These are phyloP conservation scores for Rallus limicola DNA, from an alignment of 2,113 vertebrate genomes.

Conservation along the genomic window DNA sequence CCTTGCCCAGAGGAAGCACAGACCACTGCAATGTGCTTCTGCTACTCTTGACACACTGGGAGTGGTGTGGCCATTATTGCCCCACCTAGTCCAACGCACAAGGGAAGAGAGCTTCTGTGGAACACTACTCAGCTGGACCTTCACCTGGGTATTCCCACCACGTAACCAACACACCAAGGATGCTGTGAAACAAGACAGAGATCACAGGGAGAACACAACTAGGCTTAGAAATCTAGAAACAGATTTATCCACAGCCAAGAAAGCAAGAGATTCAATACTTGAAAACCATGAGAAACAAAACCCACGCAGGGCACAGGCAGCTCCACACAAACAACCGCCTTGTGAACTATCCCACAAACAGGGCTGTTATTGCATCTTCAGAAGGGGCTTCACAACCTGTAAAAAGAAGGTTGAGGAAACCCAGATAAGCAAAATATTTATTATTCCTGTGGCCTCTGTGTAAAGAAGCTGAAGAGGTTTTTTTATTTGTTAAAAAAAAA, in stretches of 20 bases:
- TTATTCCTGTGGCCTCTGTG: background rate
- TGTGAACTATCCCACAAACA: background rate
- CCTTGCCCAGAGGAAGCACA: background rate
- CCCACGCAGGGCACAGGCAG: background rate
- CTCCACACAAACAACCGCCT: background rate
- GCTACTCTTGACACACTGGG: background rate
- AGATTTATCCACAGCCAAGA: background rate
- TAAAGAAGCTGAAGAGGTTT: background rate
- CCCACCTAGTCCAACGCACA: background rate
- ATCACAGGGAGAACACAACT: background rate
- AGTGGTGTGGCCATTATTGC: rapidly evolving
- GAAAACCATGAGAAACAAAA: background rate
- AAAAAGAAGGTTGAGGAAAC: background rate
- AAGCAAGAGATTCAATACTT: background rate
- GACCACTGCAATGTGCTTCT: background rate
- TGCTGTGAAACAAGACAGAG: background rate
- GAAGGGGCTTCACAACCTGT: background rate
- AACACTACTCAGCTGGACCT: background rate
- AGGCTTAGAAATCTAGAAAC: background rate
- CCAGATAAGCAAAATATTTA: background rate
- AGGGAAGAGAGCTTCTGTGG: background rate
- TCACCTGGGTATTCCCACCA: background rate
- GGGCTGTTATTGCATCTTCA: background rate
- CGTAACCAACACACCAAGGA: background rate
- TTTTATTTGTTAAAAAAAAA: background rate